phyloP scores from a whole-genome alignment of 2,797 vertebrate genomes.

The Pseudochirops cupreus region DNA sequence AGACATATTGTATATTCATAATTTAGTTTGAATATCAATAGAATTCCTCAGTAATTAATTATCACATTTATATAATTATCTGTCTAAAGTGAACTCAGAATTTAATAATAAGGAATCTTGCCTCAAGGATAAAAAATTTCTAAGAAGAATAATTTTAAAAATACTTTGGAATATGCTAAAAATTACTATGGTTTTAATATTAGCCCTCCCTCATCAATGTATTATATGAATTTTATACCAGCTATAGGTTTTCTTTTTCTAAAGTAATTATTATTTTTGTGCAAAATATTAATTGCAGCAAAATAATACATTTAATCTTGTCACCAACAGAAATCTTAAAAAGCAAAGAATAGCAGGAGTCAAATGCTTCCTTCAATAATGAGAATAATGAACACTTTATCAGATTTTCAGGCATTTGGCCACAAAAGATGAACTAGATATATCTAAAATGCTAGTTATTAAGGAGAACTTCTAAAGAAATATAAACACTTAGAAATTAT shows the following conservation, averaged over 20 bases:
- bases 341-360: not conserved
- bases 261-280: constrained; percentile 20
- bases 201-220: constrained; percentile 17
- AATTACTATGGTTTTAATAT: constrained; percentile 25
- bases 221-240: not conserved
- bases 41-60: constrained; percentile 31
- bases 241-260: not conserved
- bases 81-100: constrained; percentile 38
- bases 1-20: constrained; percentile 16
- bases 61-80: constrained; percentile 32
- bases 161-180: constrained; percentile 21
- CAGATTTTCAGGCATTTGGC: constrained; percentile 39
- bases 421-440: constrained; percentile 51
- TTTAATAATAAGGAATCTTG: constrained; percentile 42
- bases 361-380: constrained; percentile 46
- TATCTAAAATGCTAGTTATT: constrained; percentile 61
- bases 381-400: constrained; percentile 48
- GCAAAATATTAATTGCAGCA: constrained; percentile 41
- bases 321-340: constrained; percentile 40
- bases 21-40: constrained; percentile 49
- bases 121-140: constrained; percentile 37
- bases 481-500: constrained; percentile 35
- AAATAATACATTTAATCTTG: constrained; percentile 9
- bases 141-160: not conserved
- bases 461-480: constrained; percentile 52